Evolutionary conservation across 1,140 invertebrate species (phyloP).

Genomic region (Branchinecta lindahli): DNA sequence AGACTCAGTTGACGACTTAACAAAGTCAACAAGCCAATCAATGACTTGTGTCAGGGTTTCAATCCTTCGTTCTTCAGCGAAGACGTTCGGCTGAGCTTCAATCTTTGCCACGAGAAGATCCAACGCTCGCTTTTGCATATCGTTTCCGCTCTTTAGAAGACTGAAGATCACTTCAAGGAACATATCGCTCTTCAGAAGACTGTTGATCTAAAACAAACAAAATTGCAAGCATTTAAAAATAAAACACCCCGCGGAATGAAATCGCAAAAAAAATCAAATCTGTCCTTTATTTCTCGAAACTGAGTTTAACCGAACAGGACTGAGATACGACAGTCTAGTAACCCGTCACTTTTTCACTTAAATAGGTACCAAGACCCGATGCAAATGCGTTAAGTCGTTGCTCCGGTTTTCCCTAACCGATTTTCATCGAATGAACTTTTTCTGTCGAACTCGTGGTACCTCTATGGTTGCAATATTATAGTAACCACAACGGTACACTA

Average conservation of each 20-base stretch:
- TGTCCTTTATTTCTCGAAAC: too few relatives aligned
- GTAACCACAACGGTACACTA: too few relatives aligned
- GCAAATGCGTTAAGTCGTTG: too few relatives aligned
- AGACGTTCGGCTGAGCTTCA: slow-evolving; percentile 45
- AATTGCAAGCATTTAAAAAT: slow-evolving; percentile 15
- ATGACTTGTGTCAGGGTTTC: background rate
- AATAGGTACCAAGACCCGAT: too few relatives aligned
- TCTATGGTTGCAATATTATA: too few relatives aligned
- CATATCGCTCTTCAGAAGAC: slow-evolving; percentile 52
- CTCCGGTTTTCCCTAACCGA: too few relatives aligned
- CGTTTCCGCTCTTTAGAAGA: slow-evolving; percentile 36
- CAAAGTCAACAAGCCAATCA: background rate
- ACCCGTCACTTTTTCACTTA: too few relatives aligned
- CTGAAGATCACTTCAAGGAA: slow-evolving; percentile 51
- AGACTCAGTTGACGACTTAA: background rate
- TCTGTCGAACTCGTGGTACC: too few relatives aligned
- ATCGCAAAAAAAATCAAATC: too few relatives aligned
- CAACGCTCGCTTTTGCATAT: slow-evolving; percentile 58
- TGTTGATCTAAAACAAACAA: slow-evolving; percentile 39
- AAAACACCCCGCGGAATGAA: slow-evolving; percentile 15
- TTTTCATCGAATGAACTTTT: too few relatives aligned
- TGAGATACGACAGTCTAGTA: too few relatives aligned
- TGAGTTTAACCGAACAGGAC: too few relatives aligned
- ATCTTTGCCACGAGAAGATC: slow-evolving; percentile 67
- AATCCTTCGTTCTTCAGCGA: slow-evolving; percentile 26